Percentiles rank a stretch among this genome's conserved stretches.
phyloP scores from a whole-genome alignment of 2,888 invertebrate species.

The Hirtodrosophila histrioides region DNA sequence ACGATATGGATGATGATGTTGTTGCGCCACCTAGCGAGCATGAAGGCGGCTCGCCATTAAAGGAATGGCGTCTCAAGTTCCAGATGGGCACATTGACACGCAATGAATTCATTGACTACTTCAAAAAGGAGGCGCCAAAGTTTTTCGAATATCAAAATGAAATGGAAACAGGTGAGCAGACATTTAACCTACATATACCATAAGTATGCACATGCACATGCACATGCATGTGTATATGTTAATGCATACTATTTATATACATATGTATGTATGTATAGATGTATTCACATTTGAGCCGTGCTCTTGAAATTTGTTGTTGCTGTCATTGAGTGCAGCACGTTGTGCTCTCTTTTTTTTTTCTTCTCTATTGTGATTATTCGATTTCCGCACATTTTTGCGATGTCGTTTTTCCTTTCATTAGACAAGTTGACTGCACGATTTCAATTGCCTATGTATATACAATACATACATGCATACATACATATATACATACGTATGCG shows the following conservation, averaged over 20 bases:
- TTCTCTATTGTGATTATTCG: conserved; percentile 20
- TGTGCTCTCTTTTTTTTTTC: conserved; percentile 6
- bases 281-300: conserved; percentile 17
- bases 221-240: background rate
- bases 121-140: conserved; percentile 82
- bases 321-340: conserved; percentile 41
- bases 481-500: no score
- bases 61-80: conserved; percentile 84
- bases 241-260: conserved; percentile 4
- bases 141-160: conserved; percentile 82
- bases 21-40: conserved; percentile 63
- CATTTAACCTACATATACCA: background rate
- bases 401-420: conserved; percentile 52
- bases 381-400: conserved; percentile 46
- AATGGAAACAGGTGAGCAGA: conserved; percentile 81
- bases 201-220: background rate
- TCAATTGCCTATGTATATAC: conserved; percentile 16
- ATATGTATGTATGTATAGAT: background rate
- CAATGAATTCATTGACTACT: conserved; percentile 82
- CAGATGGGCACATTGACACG: conserved; percentile 81
- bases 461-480: no score
- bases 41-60: conserved; percentile 76
- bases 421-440: conserved; percentile 53
- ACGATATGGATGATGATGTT: conserved; percentile 80
- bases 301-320: conserved; percentile 36